Evolutionary conservation across 1,140 invertebrate species (phyloP).

Genomic region (Campoletis sonorensis): DNA sequence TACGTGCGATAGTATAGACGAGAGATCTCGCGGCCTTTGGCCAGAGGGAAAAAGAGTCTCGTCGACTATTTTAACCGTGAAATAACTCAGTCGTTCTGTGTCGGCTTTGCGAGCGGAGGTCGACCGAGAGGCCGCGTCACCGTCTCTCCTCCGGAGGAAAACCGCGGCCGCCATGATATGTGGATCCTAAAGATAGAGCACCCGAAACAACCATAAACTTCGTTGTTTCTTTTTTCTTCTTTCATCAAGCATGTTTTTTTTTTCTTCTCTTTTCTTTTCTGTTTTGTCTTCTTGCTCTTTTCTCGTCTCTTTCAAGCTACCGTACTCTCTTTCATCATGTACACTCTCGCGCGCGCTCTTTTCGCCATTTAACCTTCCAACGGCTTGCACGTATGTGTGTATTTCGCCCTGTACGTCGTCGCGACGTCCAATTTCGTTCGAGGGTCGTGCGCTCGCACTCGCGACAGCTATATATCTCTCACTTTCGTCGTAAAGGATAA

Average conservation of each 20-base stretch:
- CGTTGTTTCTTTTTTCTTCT: constrained; percentile 55
- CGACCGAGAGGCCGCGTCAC: constrained; percentile 32
- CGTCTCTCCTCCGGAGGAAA: constrained; percentile 43
- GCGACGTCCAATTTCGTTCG: constrained; percentile 42
- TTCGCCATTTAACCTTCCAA: constrained; percentile 39
- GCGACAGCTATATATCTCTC: constrained; percentile 13
- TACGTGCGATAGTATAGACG: neutral
- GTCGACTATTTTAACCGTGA: constrained; percentile 73
- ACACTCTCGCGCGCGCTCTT: constrained; percentile 20
- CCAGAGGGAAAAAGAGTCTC: constrained; percentile 61
- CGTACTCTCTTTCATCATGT: constrained; percentile 20
- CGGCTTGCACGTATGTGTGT: neutral
- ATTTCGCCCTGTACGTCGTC: constrained; percentile 13
- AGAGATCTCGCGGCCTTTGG: constrained; percentile 51
- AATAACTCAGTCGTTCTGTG: constrained; percentile 68
- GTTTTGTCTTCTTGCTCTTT: constrained; percentile 4
- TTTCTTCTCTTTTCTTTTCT: constrained; percentile 26
- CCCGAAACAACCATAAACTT: constrained; percentile 68
- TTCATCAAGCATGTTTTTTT: constrained; percentile 25
- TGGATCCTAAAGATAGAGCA: constrained; percentile 70
- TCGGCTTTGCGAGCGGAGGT: constrained; percentile 51
- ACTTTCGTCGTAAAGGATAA: constrained; percentile 19
- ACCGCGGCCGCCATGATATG: constrained; percentile 63
- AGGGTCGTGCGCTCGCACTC: neutral
- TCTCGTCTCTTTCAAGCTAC: constrained; percentile 27